Base-by-base conservation (phyloP, 2,888 invertebrate genomes). In the Aelia acuminata region DNA sequence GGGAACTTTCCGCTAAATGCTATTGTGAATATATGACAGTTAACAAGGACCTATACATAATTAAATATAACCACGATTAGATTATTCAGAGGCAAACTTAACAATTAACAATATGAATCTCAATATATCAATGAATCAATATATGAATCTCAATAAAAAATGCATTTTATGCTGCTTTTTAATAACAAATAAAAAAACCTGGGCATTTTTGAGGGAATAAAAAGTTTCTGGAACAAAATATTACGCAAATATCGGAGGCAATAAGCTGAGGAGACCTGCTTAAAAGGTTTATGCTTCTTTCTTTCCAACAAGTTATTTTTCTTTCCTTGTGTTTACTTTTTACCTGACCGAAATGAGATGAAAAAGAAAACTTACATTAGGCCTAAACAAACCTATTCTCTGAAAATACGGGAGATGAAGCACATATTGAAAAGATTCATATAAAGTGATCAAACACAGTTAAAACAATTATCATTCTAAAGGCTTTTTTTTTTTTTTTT, bases 221-320 rank as follows among this genome's bases (percentile, higher is more conserved):
- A 57, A 70, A 70, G 18, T 70, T 70, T 18, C 31, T 31, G 18
- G 8, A 70, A 70, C 63, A 18, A 31, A 70, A 70, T 15, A 35
- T n/a, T 35, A 70, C 31, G 15, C 63, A 70, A 70, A 70, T 70
- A 70, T 70, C 20, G 31, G 22, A 35, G 35, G 63, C 63, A 70
- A 70, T 70, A 70, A 70, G 63, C 31, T 26, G 5, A 70, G 63
- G n/a, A 35, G 7, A 35, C 31, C 7, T 31, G 35, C 63, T 70
- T 70, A 70, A 70, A 70, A 35, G 63, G 31, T 70, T 70, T n/a
- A 26, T 57, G 26, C 63, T 35, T 70, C 35, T 70, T 63, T 31
- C 31, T 63, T 70, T 35, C 31, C 63, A 35, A 70, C 63, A 70
- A 70, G 31, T 70, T 70, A 70, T 35, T 70, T 70, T 70, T 57